Evolutionary conservation across 2,113 vertebrate genomes (phyloP).

Genomic region (Tringa solitaria): DNA sequence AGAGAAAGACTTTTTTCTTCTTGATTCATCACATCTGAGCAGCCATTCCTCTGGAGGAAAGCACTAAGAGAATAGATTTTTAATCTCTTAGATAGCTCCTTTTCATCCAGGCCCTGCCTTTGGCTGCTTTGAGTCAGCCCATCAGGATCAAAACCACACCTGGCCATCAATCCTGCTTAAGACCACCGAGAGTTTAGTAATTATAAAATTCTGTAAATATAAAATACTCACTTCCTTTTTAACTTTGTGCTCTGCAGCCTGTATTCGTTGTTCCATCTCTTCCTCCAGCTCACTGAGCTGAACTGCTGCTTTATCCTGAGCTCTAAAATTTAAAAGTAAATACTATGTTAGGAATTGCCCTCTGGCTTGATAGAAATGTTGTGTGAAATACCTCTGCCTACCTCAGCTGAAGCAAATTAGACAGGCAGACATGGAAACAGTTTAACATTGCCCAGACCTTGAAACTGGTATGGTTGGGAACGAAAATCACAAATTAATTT

Average conservation of each 20-base stretch:
- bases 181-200: neutral
- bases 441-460: neutral
- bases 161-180: neutral
- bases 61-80: neutral
- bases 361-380: neutral
- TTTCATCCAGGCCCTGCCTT: neutral
- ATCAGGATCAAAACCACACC: neutral
- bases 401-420: neutral
- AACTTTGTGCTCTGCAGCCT: slow-evolving; percentile 82
- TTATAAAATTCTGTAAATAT: neutral
- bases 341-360: neutral
- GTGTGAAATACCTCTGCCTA: neutral
- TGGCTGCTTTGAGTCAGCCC: neutral
- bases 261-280: slow-evolving; percentile 95
- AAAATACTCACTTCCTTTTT: slow-evolving; percentile 82
- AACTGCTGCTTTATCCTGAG: slow-evolving; percentile 91
- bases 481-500: neutral
- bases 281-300: slow-evolving; percentile 94
- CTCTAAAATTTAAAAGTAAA: slow-evolving; percentile 75
- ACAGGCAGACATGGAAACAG: neutral
- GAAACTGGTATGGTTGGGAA: neutral
- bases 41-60: neutral
- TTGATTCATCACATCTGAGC: neutral
- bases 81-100: neutral
- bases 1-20: neutral